phyloP scores from a whole-genome alignment of 2,113 vertebrate genomes.

The Hippocampus guttulatus region DNA sequence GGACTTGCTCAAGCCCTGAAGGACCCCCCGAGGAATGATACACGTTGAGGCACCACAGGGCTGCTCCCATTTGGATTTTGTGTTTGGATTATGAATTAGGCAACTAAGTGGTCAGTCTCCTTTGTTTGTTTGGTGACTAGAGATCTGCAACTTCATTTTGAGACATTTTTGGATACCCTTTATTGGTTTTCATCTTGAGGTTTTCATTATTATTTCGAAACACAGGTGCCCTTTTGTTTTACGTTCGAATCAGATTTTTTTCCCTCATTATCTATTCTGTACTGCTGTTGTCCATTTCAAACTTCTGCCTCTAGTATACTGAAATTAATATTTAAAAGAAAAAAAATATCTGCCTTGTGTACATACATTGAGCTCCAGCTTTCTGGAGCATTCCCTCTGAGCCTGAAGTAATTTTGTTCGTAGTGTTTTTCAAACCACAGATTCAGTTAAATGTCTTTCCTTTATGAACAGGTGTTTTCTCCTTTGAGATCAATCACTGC shows the following conservation, averaged over 20 bases:
- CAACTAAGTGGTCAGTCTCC: not conserved
- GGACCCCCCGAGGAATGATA: slow-evolving; percentile 37
- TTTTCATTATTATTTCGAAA: not conserved
- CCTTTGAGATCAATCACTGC: slow-evolving; percentile 32
- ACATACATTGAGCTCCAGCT: slow-evolving; percentile 51
- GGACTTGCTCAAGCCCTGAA: slow-evolving; percentile 38
- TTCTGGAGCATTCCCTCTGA: slow-evolving; percentile 43
- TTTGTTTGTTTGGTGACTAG: not conserved
- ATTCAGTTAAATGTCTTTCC: slow-evolving; percentile 43
- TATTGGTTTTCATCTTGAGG: slow-evolving; percentile 3
- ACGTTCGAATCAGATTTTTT: not conserved
- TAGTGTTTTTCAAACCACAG: slow-evolving; percentile 45
- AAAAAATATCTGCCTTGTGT: slow-evolving; percentile 62
- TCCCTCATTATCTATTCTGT: slow-evolving; percentile 1
- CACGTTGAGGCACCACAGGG: slow-evolving; percentile 42
- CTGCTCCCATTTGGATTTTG: slow-evolving; percentile 58
- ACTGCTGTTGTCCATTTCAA: slow-evolving; percentile 7
- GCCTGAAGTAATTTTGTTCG: slow-evolving; percentile 47
- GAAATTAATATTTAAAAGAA: slow-evolving; percentile 33
- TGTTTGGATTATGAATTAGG: slow-evolving; percentile 21
- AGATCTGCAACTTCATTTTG: not conserved
- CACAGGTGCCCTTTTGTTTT: not conserved
- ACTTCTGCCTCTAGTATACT: slow-evolving; percentile 49
- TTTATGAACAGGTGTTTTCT: slow-evolving; percentile 36
- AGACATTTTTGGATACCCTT: not conserved